Percentiles rank a stretch among this genome's conserved stretches.
Evolutionary conservation across 2,113 vertebrate species (phyloP).

Genomic region (Psammodynastes pulverulentus): DNA sequence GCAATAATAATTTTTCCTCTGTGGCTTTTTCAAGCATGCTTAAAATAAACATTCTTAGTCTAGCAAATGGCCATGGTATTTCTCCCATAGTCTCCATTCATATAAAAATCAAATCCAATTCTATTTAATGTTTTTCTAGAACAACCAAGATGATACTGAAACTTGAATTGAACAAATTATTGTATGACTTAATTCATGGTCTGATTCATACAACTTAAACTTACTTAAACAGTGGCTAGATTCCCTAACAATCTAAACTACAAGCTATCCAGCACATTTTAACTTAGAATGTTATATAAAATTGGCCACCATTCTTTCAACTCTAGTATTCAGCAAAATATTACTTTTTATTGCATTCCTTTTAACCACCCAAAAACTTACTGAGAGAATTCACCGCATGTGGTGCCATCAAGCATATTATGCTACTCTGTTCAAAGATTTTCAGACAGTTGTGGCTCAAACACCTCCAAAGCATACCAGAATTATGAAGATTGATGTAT

Average conservation of each 20-base stretch:
- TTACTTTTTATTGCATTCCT: neutral
- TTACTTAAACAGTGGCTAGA: neutral
- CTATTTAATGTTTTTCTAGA: neutral
- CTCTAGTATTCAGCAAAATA: neutral
- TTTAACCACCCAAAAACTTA: neutral
- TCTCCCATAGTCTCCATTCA: neutral
- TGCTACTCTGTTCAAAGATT: neutral
- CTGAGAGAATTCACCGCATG: neutral
- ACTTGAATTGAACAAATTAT: neutral
- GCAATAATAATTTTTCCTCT: neutral
- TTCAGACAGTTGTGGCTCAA: neutral
- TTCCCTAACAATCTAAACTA: neutral
- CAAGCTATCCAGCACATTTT: neutral
- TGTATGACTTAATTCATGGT: neutral
- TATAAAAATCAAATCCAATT: neutral
- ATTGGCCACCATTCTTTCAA: neutral
- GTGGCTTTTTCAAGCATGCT: neutral
- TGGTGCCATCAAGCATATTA: neutral
- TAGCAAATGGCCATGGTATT: neutral
- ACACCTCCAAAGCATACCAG: neutral
- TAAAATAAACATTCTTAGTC: neutral
- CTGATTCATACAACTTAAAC: neutral
- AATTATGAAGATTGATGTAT: neutral
- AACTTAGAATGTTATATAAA: neutral
- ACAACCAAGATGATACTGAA: neutral